Percentiles rank a stretch among this genome's conserved stretches.
phyloP scores from a whole-genome alignment of 2,888 invertebrate genomes.

The Phaonia tiefii region DNA sequence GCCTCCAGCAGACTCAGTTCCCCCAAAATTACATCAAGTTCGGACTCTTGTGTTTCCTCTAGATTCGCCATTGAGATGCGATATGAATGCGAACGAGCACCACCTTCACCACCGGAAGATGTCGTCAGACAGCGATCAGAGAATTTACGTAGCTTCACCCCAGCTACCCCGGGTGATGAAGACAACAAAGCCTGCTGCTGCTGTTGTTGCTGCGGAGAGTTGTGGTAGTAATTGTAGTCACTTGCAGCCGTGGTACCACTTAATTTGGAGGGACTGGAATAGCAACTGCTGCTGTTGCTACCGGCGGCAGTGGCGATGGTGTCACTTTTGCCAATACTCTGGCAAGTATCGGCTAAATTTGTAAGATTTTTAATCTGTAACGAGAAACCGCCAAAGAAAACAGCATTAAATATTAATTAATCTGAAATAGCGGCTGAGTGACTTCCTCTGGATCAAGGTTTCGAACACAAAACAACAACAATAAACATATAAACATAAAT shows the following conservation, averaged over 20 bases:
- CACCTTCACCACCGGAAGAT: conserved; percentile 43
- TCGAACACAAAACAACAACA: neutral
- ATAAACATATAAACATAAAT: conserved; percentile 20
- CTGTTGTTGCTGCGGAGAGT: conserved; percentile 36
- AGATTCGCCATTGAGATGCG: conserved; percentile 97
- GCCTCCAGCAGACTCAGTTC: conserved; percentile 95
- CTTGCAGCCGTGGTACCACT: conserved; percentile 58
- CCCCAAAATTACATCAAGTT: conserved; percentile 97
- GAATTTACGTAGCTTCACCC: conserved; percentile 75
- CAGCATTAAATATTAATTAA: conserved; percentile 33
- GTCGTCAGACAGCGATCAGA: conserved; percentile 73
- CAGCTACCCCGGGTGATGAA: conserved; percentile 70
- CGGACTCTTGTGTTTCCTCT: conserved; percentile 97
- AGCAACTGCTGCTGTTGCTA: conserved; percentile 69
- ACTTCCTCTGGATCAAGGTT: conserved; percentile 66
- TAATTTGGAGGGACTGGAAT: conserved; percentile 64
- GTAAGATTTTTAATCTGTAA: conserved; percentile 71
- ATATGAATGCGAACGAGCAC: conserved; percentile 79
- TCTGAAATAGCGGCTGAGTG: conserved; percentile 35
- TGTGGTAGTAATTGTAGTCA: conserved; percentile 29
- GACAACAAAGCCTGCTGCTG: conserved; percentile 47
- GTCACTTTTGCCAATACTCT: conserved; percentile 63
- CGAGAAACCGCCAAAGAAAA: conserved; percentile 33
- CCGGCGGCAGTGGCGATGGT: conserved; percentile 50
- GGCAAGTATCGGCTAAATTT: conserved; percentile 67